Evolutionary conservation across 2,113 vertebrate species (phyloP), one percentile per base, ranked within the genome.

Genomic region (human): DNA sequence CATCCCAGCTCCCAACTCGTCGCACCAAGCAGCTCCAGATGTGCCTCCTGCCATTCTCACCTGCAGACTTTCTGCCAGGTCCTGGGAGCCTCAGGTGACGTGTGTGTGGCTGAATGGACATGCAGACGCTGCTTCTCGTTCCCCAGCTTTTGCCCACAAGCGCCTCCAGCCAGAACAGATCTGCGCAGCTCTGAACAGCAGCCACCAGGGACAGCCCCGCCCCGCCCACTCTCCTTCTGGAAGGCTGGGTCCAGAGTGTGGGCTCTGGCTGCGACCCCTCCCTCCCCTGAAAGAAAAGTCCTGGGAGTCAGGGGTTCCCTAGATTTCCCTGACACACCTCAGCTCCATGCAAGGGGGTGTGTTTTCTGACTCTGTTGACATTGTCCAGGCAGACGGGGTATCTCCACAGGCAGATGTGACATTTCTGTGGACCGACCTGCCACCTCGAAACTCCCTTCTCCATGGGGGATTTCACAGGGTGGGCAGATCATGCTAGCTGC

Each of bases 21-120:
- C 43, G 76, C 8, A 38, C 38, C 52, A 25, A 30, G 84, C 68
- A 59, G 55, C 50, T 66, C 40, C 25, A 61, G n/a, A 18, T 38
- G 14, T 64, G 40, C 75, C 59, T 80, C 32, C 68, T 12, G 18
- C 32, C 16, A n/a, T n/a, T 64, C n/a, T 82, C 18, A 27, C 45
- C 84, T 89, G 59, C 52, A 82, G 61, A 86, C 18, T 76, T 97
- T 59, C 87, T 50, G 59, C 17, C 3, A 73, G 35, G 78, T 38
- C 13, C 80, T 88, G 68, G 88, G 43, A 85, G 55, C n/a, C 87
- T 82, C 45, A 2, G 50, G 50, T 73, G 30, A 75, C 14, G n/a
- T 3, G 8, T 2, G 1, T 4, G 13, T 10, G 3, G 32, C 48
- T 48, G 9, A 50, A 5, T 25, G 7, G 30, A 25, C 13, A 9